Evolutionary conservation across 2,888 invertebrate species (phyloP).

Genomic region (Dicycla oo): DNA sequence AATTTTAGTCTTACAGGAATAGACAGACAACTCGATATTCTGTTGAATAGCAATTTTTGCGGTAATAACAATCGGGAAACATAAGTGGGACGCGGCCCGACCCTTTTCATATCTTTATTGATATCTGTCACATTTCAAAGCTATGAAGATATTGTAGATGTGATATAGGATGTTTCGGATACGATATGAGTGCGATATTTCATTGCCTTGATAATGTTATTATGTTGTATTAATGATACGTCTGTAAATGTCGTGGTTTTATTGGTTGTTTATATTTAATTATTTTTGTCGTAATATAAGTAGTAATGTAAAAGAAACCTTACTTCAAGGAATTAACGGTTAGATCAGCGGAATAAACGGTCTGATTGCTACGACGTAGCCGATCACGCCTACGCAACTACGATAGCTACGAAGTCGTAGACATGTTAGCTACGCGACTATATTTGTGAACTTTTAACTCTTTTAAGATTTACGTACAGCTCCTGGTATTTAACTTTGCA

Average conservation of each 20-base stretch:
- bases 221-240: conserved; percentile 52
- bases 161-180: conserved; percentile 66
- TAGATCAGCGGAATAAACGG: no score
- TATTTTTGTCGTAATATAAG: not conserved
- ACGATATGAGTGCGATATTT: conserved; percentile 52
- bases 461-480: not conserved
- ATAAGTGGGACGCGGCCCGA: conserved; percentile 78
- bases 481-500: not conserved
- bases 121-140: conserved; percentile 78
- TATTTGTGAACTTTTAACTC: not conserved
- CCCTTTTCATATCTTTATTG: conserved; percentile 82
- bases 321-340: no score
- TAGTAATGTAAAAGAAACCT: not conserved
- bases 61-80: conserved; percentile 84
- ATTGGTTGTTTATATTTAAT: conserved; percentile 32
- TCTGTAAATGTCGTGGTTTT: conserved; percentile 26
- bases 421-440: not conserved
- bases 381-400: not conserved
- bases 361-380: not conserved
- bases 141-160: conserved; percentile 68
- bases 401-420: not conserved
- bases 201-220: conserved; percentile 53
- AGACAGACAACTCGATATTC: conserved; percentile 77
- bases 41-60: conserved; percentile 83
- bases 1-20: conserved; percentile 72